Evolutionary conservation across 1,140 invertebrate genomes (phyloP), one percentile per base, ranked within the genome.

Genomic region (Polyergus mexicanus): DNA sequence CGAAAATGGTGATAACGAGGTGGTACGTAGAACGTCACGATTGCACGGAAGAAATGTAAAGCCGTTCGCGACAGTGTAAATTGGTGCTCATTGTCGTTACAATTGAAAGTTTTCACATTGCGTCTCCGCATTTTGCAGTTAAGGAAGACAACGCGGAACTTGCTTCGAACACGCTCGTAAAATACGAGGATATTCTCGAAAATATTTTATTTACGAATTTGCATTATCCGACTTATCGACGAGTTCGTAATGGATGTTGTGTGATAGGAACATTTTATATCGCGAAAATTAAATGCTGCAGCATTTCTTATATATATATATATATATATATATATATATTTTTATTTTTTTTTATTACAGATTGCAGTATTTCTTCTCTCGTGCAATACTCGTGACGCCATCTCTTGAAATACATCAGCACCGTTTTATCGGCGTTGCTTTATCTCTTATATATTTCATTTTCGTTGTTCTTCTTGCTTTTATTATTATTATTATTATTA

Each of bases 361-460:
- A 44, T 16, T 3, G 47, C 47, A 6, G 13, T 16, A 51, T 51
- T 19, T 71, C 66, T 81, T 58, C 66, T 58, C 66, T 22, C 41
- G 22, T 4, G n/a, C 62, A 38, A 10, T 68, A 89, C 87, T 28
- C 8, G 78, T 86, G 13, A 25, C 62, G 91, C 91, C 91, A 92
- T 90, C 91, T 92, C 62, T 89, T 44, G 47, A 68, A 22, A 22
- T 44, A 47, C 44, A 10, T 19, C 13, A 35, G 28, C 10, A 89
- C 87, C 22, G 19, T n/a, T 51, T 51, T n/a, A 88, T 84, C 16
- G 6, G 19, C 8, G 62, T 81, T 51, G 22, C 47, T 69, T 65
- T 51, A 72, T 25, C 72, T 32, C 58, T 86, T 54, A 87, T 75
- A 87, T 4, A 84, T 44, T 87, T 47, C 10, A 22, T 63, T 44